phyloP scores from a whole-genome alignment of 1,140 invertebrate genomes.

The Spodoptera litura region DNA sequence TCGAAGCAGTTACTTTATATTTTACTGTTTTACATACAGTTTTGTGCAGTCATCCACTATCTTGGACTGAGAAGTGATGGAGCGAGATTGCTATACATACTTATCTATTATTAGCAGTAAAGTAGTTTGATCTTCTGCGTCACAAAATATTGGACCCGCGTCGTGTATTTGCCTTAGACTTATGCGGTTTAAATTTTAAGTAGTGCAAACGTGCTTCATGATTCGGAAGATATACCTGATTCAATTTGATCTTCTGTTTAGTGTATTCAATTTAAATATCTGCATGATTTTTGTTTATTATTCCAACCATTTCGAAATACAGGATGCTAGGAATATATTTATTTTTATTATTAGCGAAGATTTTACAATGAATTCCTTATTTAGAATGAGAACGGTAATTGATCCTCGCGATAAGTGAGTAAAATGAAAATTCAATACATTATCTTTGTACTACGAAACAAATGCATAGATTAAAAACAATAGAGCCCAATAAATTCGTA shows the following conservation, averaged over 20 bases:
- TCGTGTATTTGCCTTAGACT: slow-evolving; percentile 5
- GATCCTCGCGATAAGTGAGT: background rate
- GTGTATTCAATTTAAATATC: background rate
- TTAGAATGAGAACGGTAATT: too few relatives aligned
- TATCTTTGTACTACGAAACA: background rate
- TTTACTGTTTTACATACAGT: slow-evolving; percentile 42
- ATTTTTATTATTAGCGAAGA: background rate
- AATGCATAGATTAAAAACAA: background rate
- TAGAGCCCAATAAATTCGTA: slow-evolving; percentile 4
- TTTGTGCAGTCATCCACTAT: slow-evolving; percentile 9
- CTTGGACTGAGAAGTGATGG: background rate
- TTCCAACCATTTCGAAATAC: too few relatives aligned
- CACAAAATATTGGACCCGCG: background rate
- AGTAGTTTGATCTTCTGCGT: too few relatives aligned
- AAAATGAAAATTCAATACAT: background rate
- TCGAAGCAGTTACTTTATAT: slow-evolving; percentile 52
- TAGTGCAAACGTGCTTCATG: background rate
- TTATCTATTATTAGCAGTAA: too few relatives aligned
- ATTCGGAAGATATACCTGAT: background rate
- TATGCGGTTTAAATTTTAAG: background rate
- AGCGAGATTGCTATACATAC: background rate
- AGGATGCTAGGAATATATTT: background rate
- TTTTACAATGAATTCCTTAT: too few relatives aligned
- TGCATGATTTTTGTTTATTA: background rate
- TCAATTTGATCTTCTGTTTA: background rate